Conservation (phyloP, 2,888 invertebrate genomes). For the Gymnoscelis rufifasciata region DNA sequence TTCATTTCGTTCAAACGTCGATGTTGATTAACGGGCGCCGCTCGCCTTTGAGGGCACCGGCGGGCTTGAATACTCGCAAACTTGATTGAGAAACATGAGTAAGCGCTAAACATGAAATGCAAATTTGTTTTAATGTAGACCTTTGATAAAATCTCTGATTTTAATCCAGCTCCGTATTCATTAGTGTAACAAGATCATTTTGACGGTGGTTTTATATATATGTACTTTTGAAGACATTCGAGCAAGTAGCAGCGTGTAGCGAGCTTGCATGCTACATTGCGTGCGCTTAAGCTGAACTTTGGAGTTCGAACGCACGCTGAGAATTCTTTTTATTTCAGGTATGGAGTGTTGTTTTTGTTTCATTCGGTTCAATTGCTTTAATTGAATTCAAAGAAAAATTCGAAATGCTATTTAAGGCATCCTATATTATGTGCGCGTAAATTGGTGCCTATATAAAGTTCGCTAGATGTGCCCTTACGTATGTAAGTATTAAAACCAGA, state of each 20-base stretch:
- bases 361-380: conserved; percentile 31
- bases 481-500: conserved; percentile 9
- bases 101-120: conserved; percentile 42
- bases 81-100: conserved; percentile 64
- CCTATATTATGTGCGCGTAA: too few relatives aligned
- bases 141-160: conserved; percentile 20
- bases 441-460: too few relatives aligned
- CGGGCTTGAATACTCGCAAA: conserved; percentile 55
- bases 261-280: conserved; percentile 44
- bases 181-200: conserved; percentile 24
- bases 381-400: conserved; percentile 17
- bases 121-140: conserved; percentile 37
- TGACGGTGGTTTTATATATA: conserved; percentile 19
- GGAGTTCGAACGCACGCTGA: conserved; percentile 55
- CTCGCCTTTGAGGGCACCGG: conserved; percentile 54
- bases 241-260: conserved; percentile 48
- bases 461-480: too few relatives aligned
- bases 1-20: conserved; percentile 74
- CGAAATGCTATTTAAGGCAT: neutral
- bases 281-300: conserved; percentile 54
- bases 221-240: conserved; percentile 22
- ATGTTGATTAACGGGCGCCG: conserved; percentile 60
- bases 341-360: conserved; percentile 37
- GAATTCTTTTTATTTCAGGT: conserved; percentile 34
- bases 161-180: conserved; percentile 17